Base-by-base conservation (phyloP, 2,797 vertebrate genomes). In the Peromyscus melanophrys region DNA sequence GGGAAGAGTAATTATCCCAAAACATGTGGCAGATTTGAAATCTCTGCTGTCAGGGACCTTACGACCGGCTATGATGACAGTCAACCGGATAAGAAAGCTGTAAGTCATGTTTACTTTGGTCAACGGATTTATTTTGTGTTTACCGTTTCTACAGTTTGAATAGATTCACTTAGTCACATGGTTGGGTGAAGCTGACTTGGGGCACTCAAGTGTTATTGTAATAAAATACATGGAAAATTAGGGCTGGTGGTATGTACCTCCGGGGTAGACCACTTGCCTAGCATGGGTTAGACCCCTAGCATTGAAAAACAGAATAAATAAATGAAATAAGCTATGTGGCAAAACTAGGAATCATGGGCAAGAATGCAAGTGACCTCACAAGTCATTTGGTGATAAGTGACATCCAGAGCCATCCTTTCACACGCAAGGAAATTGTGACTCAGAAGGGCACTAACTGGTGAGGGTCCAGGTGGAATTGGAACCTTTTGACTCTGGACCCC, bases 41-140 rank as follows among this genome's bases (percentile, higher is more conserved):
- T 99, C 97, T 99, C 99, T 34, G 98, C 99, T 65, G 98, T 99
- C 65, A 98, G 99, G 52, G 99, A 99, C 98, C 98, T 99, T 90
- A 99, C 99, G 75, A 99, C 99, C 0, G 99, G 99, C 43, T 99
- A 99, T 11, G 99, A 99, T 98, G 99, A 99, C 98, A 99, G 98
- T 98, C 99, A 99, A 94, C 96, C 99, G 1, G 98, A 99, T 97
- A 99, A 99, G 96, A 99, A 99, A 96, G 99, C 99, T 86, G 99
- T 99, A 97, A 99, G 99, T 98, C 31, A 31, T 43, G 13, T 37
- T 40, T 59, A 31, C 46, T 57, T 65, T 71, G 57, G 19, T 46
- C 67, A 77, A 4, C 19, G 31, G 73, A 67, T 59, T 12, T 49
- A 43, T 91, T 91, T 27, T 92, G 17, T 61, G 0, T 49, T 90